A percentile compares a stretch with the other conserved stretches of the same genome.
Conservation (phyloP, 2,113 vertebrate species). For the Phaethornis superciliosus region DNA sequence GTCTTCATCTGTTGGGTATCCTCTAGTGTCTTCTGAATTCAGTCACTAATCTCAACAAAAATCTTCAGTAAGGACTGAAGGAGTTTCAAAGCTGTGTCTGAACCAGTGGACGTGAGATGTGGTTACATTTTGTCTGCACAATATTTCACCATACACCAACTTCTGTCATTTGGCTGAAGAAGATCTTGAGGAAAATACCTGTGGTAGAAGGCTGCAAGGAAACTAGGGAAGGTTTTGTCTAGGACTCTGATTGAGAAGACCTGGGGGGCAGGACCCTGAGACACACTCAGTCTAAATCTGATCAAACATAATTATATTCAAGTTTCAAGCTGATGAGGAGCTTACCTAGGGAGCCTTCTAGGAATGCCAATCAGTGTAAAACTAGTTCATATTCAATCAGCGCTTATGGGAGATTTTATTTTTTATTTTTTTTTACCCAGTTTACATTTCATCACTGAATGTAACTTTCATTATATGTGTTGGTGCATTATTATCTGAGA, state of each 20-base stretch:
- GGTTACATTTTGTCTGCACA: neutral
- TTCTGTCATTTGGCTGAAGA: neutral
- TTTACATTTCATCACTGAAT: neutral
- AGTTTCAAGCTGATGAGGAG: neutral
- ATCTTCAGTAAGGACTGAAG: neutral
- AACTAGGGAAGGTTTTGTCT: neutral
- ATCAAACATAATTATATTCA: slow-evolving; percentile 7
- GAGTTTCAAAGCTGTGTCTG: neutral
- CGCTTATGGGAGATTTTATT: neutral
- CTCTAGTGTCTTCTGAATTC: neutral
- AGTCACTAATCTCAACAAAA: neutral
- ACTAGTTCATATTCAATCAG: neutral
- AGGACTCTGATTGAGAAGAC: neutral
- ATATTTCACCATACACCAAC: rapidly evolving
- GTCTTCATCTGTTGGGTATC: neutral
- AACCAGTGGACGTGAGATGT: neutral
- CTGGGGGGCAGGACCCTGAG: neutral
- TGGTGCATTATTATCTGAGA: neutral
- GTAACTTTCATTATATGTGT: neutral
- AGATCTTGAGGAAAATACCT: neutral
- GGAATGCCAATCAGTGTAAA: neutral
- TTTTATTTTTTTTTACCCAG: neutral
- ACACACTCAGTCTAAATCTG: neutral
- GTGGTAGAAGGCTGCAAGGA: neutral
- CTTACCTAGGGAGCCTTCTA: neutral